Conservation (phyloP, 1,140 invertebrate genomes). For the Asobara japonica region DNA sequence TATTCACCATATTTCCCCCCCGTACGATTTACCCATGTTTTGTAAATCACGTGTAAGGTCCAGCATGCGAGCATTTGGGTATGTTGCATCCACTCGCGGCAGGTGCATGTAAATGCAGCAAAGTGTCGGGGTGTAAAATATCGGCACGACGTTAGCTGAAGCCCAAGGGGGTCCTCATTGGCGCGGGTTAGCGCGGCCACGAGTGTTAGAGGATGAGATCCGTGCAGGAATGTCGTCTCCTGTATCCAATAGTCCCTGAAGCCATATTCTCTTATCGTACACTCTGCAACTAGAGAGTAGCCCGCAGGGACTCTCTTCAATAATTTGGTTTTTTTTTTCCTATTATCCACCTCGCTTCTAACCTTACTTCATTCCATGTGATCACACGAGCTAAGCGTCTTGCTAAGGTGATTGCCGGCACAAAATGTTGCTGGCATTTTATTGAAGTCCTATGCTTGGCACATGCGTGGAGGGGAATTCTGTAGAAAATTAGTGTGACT, state of each 20-base stretch:
- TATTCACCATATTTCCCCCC: no score
- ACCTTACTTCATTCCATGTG: neutral
- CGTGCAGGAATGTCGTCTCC: constrained; percentile 36
- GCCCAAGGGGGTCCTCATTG: constrained; percentile 7
- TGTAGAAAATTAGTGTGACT: no score
- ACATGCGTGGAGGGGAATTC: no score
- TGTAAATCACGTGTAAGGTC: neutral
- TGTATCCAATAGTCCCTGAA: constrained; percentile 11
- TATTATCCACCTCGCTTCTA: neutral
- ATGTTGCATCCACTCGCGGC: neutral
- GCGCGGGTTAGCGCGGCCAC: neutral
- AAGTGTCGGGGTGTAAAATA: constrained; percentile 12
- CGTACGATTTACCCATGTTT: neutral
- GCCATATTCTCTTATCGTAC: constrained; percentile 34
- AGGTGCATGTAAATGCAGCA: constrained; percentile 10
- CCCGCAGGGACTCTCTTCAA: constrained; percentile 18
- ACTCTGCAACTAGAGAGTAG: constrained; percentile 14
- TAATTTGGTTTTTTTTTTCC: neutral
- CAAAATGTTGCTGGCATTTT: constrained; percentile 1
- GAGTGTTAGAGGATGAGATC: constrained; percentile 23
- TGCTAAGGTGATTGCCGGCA: neutral
- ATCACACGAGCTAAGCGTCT: neutral
- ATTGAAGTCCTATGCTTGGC: no score
- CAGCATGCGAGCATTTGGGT: neutral
- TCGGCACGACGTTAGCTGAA: neutral